Base-by-base conservation (phyloP, 2,113 vertebrate species). In the Platichthys stellatus region DNA sequence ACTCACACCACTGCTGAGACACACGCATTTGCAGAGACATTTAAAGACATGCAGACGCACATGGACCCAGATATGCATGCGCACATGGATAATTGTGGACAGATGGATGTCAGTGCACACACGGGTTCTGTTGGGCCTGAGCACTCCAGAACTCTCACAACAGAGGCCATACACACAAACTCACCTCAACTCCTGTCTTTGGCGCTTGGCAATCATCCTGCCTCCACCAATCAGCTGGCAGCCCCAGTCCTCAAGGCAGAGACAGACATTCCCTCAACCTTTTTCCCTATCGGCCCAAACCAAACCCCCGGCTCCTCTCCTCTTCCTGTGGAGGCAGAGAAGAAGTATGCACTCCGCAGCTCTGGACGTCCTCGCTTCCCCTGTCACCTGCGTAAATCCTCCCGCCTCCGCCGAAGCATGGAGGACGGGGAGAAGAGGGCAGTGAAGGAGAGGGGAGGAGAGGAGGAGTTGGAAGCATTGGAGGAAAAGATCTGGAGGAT, bases 351-450 rank as follows among this genome's bases (percentile, higher is more conserved):
- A 61, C 93, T 98, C 79, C 95, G 97, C 82, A 96, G 97, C 90
- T 97, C 96, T 8, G 97, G 97, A 69, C 97, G 97, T 82, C 97
- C 97, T 86, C 97, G 97, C 84, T 97, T 98, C 74, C 95, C 97
- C 58, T 97, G 97, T 88, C 95, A 97, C 75, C 94, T 97, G 85
- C 95, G 96, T 69, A 96, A 96, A 90, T 95, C 94, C 24, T 94
- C 93, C 26, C 93, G 94, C 54, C 89, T 95, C 17, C 94, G 94
- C 31, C 87, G 93, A 45, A 82, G 83, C 38, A 69, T 85, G 15
- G 91, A 92, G 24, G 90, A 93, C 5, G 86, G 66, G 15, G 92
- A 89, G 43, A 91, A 88, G 76, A 88, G 71, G 71, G 63, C 58
- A 9, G 86, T 51, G 24, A 80, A 74, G 76, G 85, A 91, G 12